Evolutionary conservation across 1,140 invertebrate genomes (phyloP).

Genomic region (Rhopalosiphum maidis): DNA sequence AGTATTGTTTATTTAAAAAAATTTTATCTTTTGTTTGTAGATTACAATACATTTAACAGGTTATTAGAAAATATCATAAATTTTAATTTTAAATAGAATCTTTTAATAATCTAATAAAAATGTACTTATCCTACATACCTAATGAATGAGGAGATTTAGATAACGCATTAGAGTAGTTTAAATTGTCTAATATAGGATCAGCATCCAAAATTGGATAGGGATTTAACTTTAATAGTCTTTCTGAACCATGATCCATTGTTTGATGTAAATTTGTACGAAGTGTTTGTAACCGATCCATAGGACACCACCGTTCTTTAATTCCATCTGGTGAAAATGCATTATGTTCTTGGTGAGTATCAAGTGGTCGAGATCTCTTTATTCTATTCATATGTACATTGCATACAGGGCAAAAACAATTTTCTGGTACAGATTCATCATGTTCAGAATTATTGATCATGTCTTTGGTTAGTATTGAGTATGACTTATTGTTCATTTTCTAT

Average conservation of each 20-base stretch:
- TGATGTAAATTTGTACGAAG: slow-evolving; percentile 4
- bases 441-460: background rate
- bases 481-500: slow-evolving; percentile 43
- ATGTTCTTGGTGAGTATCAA: slow-evolving; percentile 47
- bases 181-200: slow-evolving; percentile 34
- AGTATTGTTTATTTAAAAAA: background rate
- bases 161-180: slow-evolving; percentile 3
- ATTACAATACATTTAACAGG: background rate
- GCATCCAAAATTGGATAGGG: slow-evolving; percentile 33
- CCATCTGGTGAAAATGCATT: slow-evolving; percentile 34
- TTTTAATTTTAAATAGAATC: background rate
- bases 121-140: background rate
- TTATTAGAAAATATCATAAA: background rate
- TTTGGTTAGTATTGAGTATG: slow-evolving; percentile 38
- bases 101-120: slow-evolving; percentile 4
- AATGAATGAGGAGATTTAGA: background rate
- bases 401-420: slow-evolving; percentile 39
- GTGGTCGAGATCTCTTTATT: slow-evolving; percentile 43
- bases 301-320: slow-evolving; percentile 14
- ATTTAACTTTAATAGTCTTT: slow-evolving; percentile 39
- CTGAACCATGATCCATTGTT: slow-evolving; percentile 5
- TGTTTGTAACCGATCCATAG: slow-evolving; percentile 21
- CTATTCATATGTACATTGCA: slow-evolving; percentile 50
- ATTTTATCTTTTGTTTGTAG: background rate
- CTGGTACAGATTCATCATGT: slow-evolving; percentile 38